These are phyloP conservation scores for Aphelinus atriplicis DNA, from an alignment of 1,140 invertebrate species.

Conservation along the genomic window DNA sequence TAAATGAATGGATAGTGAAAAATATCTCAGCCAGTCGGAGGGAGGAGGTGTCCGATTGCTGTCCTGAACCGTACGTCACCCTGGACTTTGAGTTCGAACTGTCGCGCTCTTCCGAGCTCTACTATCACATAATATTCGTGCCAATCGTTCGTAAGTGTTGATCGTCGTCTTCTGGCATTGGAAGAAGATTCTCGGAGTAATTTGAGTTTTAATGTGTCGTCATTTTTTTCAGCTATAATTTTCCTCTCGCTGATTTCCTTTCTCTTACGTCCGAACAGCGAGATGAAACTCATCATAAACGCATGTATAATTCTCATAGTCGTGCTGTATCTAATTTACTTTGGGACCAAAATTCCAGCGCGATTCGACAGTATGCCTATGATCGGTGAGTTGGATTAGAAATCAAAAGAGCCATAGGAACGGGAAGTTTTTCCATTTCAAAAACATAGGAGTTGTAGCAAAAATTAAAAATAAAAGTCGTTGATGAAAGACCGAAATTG, in stretches of 20 bases:
- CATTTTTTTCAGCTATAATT: constrained; percentile 68
- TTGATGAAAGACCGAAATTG: too few species aligned
- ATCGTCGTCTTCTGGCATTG: too few species aligned
- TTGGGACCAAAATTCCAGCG: constrained; percentile 70
- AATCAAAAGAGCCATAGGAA: not conserved
- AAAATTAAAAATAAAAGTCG: too few species aligned
- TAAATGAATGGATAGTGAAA: constrained; percentile 32
- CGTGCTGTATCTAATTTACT: constrained; percentile 72
- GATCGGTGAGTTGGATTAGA: constrained; percentile 66
- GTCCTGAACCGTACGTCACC: constrained; percentile 68
- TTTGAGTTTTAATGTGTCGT: constrained; percentile 11
- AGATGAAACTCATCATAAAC: constrained; percentile 73
- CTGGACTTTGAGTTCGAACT: constrained; percentile 68
- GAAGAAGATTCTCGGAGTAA: not conserved
- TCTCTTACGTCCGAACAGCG: constrained; percentile 74
- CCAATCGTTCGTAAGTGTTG: constrained; percentile 69
- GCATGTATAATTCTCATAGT: constrained; percentile 70
- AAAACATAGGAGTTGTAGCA: too few species aligned
- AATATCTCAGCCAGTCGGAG: constrained; percentile 27
- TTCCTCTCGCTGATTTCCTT: constrained; percentile 72
- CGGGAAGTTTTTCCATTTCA: too few species aligned
- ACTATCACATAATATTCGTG: constrained; percentile 70
- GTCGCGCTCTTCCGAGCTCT: constrained; percentile 70
- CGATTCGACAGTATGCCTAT: constrained; percentile 72
- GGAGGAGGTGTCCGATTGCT: constrained; percentile 63